Evolutionary conservation across 2,113 vertebrate genomes (phyloP), one percentile per base, ranked within the genome.

Genomic region (Bos indicus): DNA sequence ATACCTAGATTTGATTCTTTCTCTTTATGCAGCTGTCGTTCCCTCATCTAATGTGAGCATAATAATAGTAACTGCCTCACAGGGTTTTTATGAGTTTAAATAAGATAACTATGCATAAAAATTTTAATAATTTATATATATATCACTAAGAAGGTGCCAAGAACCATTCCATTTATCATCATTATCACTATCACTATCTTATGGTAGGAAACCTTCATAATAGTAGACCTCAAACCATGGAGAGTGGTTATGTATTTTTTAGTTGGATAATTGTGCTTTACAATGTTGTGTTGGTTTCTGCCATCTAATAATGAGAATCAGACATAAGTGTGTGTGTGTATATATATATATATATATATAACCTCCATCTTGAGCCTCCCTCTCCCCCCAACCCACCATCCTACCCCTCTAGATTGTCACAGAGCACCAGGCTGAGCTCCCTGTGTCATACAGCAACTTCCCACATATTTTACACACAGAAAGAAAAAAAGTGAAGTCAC

Each of bases 51-150:
- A 80, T 36, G 7, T 84, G 52, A 80, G 2, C 12, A 36, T 90
- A 96, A 74, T 36, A 91, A 33, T 23, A 82, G 54, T 51, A 60
- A 88, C 10, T 33, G 54, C 11, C 16, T 78, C 6, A 33, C 40
- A 57, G 21, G 10, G 3, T 14, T 85, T 90, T 92, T 57, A 59
- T 90, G 52, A 96, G 13, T 59, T 96, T 84, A 78, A 46, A 60
- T 16, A 82, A 74, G 5, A 14, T 83, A 59, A 15, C 30, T 48
- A 30, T 57, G 15, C 28, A 17, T 40, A 46, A 40, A 85, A 57
- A 25, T 48, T 40, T 28, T 80, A 83, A 94, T 5, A 13, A n/a
- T 67, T 8, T 64, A 64, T 67, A n/a, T 8, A 26, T 28, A 16
- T 33, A 3, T 80, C 84, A 90, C 56, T 52, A 59, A 91, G 71